These are phyloP conservation scores for Agapostemon virescens DNA, from an alignment of 2,888 invertebrate species.

Conservation along the genomic window DNA sequence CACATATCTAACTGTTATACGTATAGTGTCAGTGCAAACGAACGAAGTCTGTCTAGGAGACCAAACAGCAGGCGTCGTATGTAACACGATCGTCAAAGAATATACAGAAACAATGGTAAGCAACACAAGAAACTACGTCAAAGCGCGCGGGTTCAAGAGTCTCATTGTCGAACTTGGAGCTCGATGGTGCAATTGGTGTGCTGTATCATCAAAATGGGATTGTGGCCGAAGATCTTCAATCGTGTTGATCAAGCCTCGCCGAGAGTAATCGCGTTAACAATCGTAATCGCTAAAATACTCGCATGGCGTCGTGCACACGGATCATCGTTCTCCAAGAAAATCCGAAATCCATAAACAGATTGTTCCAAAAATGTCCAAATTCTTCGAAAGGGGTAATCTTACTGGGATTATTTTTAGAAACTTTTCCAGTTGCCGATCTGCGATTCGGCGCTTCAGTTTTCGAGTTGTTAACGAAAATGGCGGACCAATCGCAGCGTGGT, in stretches of 20 bases:
- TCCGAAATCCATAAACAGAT: not conserved
- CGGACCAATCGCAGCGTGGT: too few species aligned
- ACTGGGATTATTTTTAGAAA: too few species aligned
- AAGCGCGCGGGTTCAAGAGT: conserved; percentile 23
- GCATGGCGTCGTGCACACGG: conserved; percentile 40
- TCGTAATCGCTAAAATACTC: conserved; percentile 10
- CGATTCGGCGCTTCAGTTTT: too few species aligned
- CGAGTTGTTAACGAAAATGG: too few species aligned
- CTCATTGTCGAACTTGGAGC: not conserved
- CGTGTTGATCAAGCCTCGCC: conserved; percentile 2
- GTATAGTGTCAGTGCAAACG: conserved; percentile 27
- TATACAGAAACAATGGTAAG: conserved; percentile 13
- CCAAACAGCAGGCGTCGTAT: conserved; percentile 38
- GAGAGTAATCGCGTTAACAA: not conserved
- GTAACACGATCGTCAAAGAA: conserved; percentile 15
- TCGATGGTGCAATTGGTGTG: conserved; percentile 30
- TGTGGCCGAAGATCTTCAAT: not conserved
- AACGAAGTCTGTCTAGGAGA: conserved; percentile 21
- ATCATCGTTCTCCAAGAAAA: not conserved
- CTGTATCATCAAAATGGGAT: conserved; percentile 13
- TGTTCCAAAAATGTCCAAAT: too few species aligned
- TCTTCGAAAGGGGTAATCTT: too few species aligned
- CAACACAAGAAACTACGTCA: conserved; percentile 20
- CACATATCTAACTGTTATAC: conserved; percentile 6
- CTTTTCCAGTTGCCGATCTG: too few species aligned